These are phyloP conservation scores for Zeuzera pyrina DNA, from an alignment of 2,888 invertebrate genomes.

Conservation along the genomic window DNA sequence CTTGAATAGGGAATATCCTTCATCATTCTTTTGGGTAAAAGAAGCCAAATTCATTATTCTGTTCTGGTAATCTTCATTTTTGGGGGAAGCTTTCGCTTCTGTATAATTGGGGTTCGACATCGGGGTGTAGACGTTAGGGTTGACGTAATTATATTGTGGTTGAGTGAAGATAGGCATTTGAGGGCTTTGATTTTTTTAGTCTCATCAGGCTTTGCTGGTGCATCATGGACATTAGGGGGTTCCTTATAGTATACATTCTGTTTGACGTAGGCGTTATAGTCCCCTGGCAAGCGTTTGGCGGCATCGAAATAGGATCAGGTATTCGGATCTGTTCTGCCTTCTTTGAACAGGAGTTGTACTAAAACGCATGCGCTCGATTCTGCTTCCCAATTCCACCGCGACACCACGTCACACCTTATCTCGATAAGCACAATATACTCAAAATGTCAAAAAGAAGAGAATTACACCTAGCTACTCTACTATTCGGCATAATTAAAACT, in stretches of 20 bases:
- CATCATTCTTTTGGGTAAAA: conserved; percentile 60
- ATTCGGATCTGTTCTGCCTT: conserved; percentile 49
- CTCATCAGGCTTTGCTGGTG: conserved; percentile 57
- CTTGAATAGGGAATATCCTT: conserved; percentile 60
- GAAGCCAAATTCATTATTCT: conserved; percentile 55
- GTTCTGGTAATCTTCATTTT: conserved; percentile 34
- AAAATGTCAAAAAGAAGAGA: too few species aligned
- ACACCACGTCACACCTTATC: too few species aligned
- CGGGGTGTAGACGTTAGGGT: conserved; percentile 37
- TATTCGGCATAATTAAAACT: too few species aligned
- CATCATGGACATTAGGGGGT: conserved; percentile 76
- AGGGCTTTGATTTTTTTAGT: conserved; percentile 26
- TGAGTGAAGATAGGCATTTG: conserved; percentile 31
- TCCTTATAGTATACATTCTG: conserved; percentile 89
- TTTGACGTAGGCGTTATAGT: conserved; percentile 67
- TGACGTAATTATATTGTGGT: conserved; percentile 42
- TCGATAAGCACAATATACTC: too few species aligned
- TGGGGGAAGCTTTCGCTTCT: conserved; percentile 23
- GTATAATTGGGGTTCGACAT: conserved; percentile 20
- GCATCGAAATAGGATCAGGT: conserved; percentile 63
- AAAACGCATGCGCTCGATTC: too few species aligned
- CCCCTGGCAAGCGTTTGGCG: conserved; percentile 60
- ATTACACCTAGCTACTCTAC: too few species aligned
- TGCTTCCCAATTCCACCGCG: too few species aligned
- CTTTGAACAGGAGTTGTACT: too few species aligned